phyloP scores from a whole-genome alignment of 2,888 invertebrate species.

The Bombylius major region DNA sequence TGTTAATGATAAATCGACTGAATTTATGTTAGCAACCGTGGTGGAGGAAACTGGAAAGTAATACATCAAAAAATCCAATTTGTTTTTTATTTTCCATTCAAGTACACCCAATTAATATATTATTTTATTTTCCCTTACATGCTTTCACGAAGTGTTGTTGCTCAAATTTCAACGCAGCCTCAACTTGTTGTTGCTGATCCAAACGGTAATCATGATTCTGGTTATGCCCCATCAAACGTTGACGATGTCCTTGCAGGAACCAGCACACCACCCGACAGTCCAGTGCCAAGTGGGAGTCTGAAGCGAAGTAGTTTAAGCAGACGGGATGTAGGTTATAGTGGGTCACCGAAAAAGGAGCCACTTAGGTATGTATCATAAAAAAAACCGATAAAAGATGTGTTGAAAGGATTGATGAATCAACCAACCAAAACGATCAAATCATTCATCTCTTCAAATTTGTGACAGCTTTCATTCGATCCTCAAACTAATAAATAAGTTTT shows the following conservation, averaged over 20 bases:
- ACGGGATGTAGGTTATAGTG: constrained; percentile 25
- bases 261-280: constrained; percentile 44
- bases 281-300: constrained; percentile 32
- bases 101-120: background rate
- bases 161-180: constrained; percentile 42
- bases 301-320: constrained; percentile 30
- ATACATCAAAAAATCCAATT: background rate
- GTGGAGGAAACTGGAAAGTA: constrained; percentile 69
- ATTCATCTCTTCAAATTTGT: too few relatives aligned
- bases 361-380: constrained; percentile 25
- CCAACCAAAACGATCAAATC: too few relatives aligned
- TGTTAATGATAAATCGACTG: constrained; percentile 81
- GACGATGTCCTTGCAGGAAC: constrained; percentile 44
- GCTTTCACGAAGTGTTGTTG: constrained; percentile 39
- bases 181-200: constrained; percentile 47
- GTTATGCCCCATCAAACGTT: constrained; percentile 58
- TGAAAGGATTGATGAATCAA: too few relatives aligned
- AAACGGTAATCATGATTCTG: constrained; percentile 75
- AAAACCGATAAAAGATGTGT: background rate
- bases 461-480: too few relatives aligned
- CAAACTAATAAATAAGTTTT: too few relatives aligned
- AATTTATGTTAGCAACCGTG: constrained; percentile 81
- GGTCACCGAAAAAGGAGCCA: constrained; percentile 34
- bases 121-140: background rate
- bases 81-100: background rate